Percentiles rank a stretch among this genome's conserved stretches.
Evolutionary conservation across 2,888 invertebrate species (phyloP).

Genomic region (Amblyteles armatorius): DNA sequence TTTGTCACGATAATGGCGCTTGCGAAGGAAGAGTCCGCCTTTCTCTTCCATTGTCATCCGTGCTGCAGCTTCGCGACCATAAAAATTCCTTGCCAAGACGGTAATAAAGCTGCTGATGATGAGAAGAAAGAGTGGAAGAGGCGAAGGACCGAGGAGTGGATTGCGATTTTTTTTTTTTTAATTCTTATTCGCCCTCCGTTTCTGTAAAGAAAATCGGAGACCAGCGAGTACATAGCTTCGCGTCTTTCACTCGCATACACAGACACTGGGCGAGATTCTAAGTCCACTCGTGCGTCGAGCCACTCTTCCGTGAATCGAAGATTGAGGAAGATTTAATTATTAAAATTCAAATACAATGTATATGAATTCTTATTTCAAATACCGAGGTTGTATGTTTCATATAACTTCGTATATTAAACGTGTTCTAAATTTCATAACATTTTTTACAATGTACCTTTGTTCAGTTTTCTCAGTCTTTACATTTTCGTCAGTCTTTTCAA

Average conservation of each 20-base stretch:
- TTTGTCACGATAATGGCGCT: constrained; percentile 4
- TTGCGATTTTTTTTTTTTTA: constrained; percentile 14
- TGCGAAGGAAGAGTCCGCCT: neutral
- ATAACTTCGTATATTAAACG: too few species aligned
- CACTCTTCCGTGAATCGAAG: neutral
- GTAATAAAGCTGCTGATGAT: constrained; percentile 22
- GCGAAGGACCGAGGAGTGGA: neutral
- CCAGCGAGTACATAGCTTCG: neutral
- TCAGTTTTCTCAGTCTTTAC: neutral
- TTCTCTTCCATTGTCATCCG: neutral
- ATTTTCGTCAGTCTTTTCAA: too few species aligned
- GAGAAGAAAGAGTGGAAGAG: neutral
- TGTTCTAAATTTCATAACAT: too few species aligned
- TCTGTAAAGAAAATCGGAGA: neutral
- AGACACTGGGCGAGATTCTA: neutral
- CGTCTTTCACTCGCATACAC: neutral
- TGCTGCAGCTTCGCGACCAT: neutral
- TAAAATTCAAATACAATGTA: too few species aligned
- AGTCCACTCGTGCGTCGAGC: neutral
- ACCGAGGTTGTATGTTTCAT: too few species aligned
- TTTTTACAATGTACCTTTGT: neutral
- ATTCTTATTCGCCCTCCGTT: neutral
- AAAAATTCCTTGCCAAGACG: constrained; percentile 18
- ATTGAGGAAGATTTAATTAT: neutral
- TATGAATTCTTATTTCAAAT: too few species aligned